phyloP scores from a whole-genome alignment of 1,140 invertebrate genomes.

The Pseudomyrmex dendroicus region DNA sequence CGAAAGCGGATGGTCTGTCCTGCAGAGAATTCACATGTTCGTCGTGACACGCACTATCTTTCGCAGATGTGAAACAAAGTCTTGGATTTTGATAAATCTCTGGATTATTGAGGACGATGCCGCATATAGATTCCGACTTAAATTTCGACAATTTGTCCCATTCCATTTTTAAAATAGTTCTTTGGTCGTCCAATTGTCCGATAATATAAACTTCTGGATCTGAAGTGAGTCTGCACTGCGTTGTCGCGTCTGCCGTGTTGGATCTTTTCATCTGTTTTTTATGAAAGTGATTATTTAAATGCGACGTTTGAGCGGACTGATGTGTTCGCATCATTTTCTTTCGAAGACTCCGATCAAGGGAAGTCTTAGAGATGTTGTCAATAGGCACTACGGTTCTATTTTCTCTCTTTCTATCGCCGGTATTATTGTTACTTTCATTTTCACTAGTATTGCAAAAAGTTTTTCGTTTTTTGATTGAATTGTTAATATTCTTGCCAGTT shows the following conservation, averaged over 20 bases:
- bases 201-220: constrained; percentile 35
- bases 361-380: background rate
- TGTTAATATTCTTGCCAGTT: constrained; percentile 2
- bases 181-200: constrained; percentile 54
- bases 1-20: constrained; percentile 77
- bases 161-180: constrained; percentile 69
- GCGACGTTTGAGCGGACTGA: background rate
- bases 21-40: background rate
- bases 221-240: constrained; percentile 75
- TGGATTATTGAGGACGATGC: background rate
- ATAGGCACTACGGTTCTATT: background rate
- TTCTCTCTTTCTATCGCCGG: background rate
- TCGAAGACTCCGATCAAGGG: constrained; percentile 23
- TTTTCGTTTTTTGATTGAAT: constrained; percentile 14
- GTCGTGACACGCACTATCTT: background rate
- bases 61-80: too few relatives aligned
- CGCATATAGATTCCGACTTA: constrained; percentile 61
- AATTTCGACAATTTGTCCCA: constrained; percentile 75
- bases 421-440: background rate
- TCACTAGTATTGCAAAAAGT: background rate
- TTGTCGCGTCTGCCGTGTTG: constrained; percentile 69
- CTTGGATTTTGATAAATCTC: background rate
- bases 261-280: constrained; percentile 38
- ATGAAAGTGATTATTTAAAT: constrained; percentile 5
- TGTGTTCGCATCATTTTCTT: constrained; percentile 24